Percentiles rank a stretch among this genome's conserved stretches.
Conservation (phyloP, 2,113 vertebrate species). For the Saccopteryx leptura region DNA sequence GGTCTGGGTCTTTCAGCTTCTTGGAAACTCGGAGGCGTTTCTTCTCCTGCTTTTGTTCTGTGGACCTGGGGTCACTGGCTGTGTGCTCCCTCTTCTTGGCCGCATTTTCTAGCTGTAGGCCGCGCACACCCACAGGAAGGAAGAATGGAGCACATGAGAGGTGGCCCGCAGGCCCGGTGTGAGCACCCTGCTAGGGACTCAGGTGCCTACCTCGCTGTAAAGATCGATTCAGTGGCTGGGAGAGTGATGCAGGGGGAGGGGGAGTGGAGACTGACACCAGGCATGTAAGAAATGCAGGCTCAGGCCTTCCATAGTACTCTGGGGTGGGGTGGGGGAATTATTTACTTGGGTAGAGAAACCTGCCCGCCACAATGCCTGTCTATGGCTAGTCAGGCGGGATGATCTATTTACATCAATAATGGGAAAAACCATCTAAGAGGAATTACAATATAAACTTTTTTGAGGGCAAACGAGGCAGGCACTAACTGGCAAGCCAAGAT, state of each 20-base stretch:
- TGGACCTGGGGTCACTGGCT: conserved; percentile 83
- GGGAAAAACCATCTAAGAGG: rapidly evolving
- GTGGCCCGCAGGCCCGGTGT: not conserved
- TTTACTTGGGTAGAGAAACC: not conserved
- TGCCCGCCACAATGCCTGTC: rapidly evolving
- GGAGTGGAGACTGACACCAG: not conserved
- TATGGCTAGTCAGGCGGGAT: rapidly evolving
- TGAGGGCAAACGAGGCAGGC: not conserved
- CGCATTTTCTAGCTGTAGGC: conserved; percentile 88
- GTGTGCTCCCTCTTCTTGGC: conserved; percentile 91
- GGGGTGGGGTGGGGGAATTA: not conserved
- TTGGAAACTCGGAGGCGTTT: conserved; percentile 89
- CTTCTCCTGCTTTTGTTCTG: conserved; percentile 89
- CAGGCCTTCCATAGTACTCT: not conserved
- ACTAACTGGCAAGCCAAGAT: not conserved
- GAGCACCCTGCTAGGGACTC: not conserved
- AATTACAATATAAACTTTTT: rapidly evolving
- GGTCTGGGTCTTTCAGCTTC: conserved; percentile 82
- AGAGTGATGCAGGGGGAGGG: not conserved
- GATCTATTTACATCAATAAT: not conserved
- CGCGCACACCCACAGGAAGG: not conserved
- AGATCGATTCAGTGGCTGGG: rapidly evolving
- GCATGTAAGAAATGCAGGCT: not conserved
- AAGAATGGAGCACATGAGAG: not conserved
- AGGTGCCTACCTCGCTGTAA: not conserved